Evolutionary conservation across 2,888 invertebrate genomes (phyloP), one percentile per base, ranked within the genome.

Genomic region (Rotaria macrura): DNA sequence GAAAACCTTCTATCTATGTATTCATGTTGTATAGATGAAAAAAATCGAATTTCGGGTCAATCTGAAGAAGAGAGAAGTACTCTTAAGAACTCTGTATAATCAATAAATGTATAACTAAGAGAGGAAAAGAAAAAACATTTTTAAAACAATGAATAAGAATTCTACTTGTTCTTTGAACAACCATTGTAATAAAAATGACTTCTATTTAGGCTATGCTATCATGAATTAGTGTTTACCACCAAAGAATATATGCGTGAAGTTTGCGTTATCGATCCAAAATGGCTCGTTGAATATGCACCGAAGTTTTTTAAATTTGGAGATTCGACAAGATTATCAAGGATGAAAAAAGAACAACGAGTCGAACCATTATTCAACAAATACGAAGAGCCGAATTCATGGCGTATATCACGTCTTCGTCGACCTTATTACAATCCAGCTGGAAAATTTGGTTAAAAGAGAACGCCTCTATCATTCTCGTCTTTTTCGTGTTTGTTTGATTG

Each of bases 191-290:
- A n/a, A n/a, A n/a, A n/a, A n/a, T n/a, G n/a, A n/a, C n/a, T n/a
- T n/a, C n/a, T n/a, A n/a, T n/a, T n/a, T n/a, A n/a, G n/a, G n/a
- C 98, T 98, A 72, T 94, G 99, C 87, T 99, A 99, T 92, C 98
- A 99, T 92, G 99, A 99, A 92, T 99, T 99, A 90, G 99, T 99
- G 84, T 93, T 99, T 88, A 99, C 99, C 87, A 97, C 98, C 87
- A 99, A 99, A 92, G 99, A 99, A 92, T 99, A 99, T 91, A 99
- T 99, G 89, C 93, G 99, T 88, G 99, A 98, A 0, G 97, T 98
- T 25, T 97, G 97, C 0, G 99, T 99, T 89, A 95, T 99, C 88
- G 98, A 98, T 93, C 97, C 93, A 20, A 93, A 93, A 88, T 93
- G 93, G 98, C 92, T 99, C 86, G 97, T 99, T 0, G 98, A 99